Evolutionary conservation across 2,113 vertebrate genomes (phyloP).

Genomic region (Gymnogyps californianus): DNA sequence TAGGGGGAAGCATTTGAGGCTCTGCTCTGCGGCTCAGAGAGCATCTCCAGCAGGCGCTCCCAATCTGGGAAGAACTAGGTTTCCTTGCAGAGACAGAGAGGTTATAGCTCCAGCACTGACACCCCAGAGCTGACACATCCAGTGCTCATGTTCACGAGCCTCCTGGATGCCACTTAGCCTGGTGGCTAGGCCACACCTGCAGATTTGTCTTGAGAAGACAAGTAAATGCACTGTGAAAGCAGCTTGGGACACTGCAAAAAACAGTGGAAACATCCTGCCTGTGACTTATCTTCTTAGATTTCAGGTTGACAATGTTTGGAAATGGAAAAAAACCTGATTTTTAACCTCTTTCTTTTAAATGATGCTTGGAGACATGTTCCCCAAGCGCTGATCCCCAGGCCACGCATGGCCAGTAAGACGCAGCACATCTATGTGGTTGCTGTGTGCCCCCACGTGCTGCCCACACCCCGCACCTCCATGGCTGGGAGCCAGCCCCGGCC

Average conservation of each 20-base stretch:
- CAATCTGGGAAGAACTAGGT: not conserved
- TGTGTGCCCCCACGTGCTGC: not conserved
- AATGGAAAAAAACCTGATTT: not conserved
- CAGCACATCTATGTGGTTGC: not conserved
- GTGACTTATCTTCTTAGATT: not conserved
- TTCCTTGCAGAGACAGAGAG: not conserved
- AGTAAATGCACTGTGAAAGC: not conserved
- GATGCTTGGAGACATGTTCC: not conserved
- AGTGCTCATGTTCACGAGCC: rapidly evolving
- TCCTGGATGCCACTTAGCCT: not conserved
- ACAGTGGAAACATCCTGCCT: not conserved
- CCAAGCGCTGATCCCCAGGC: not conserved
- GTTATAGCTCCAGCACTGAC: not conserved
- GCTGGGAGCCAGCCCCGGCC: not conserved
- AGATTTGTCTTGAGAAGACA: not conserved
- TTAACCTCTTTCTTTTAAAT: not conserved
- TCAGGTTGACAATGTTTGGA: not conserved
- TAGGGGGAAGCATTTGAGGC: not conserved
- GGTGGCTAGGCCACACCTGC: not conserved
- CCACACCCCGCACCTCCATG: not conserved
- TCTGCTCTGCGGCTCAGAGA: rapidly evolving
- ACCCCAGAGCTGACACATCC: not conserved
- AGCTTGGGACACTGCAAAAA: not conserved
- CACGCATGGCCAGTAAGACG: not conserved
- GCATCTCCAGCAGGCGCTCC: not conserved